Conservation (phyloP, 2,888 invertebrate genomes). For the Xestoiulus laeticollis region DNA sequence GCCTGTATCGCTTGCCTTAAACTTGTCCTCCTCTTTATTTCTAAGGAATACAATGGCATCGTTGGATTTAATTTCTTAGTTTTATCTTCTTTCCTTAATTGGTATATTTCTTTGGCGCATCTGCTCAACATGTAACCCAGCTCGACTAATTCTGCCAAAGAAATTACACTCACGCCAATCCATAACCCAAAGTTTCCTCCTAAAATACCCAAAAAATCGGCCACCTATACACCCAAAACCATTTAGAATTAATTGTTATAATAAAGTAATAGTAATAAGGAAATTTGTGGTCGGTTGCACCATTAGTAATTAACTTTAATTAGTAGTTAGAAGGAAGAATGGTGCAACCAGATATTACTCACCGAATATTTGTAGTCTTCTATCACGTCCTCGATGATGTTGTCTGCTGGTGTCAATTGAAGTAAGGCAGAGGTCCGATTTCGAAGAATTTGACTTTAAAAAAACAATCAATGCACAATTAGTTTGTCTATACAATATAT, state of each 20-base stretch:
- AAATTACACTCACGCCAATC: slow-evolving; percentile 50
- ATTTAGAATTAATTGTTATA: background rate
- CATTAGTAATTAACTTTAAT: too few species aligned
- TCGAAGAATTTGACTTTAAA: slow-evolving; percentile 35
- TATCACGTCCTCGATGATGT: slow-evolving; percentile 44
- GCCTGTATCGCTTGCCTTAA: background rate
- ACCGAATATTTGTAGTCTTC: slow-evolving; percentile 52
- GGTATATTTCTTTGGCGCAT: background rate
- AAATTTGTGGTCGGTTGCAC: background rate
- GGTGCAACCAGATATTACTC: background rate
- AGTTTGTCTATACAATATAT: too few species aligned
- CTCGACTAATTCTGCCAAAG: slow-evolving; percentile 51
- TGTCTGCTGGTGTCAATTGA: slow-evolving; percentile 38
- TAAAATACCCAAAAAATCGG: slow-evolving; percentile 51
- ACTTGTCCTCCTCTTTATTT: background rate
- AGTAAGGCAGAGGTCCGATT: slow-evolving; percentile 41
- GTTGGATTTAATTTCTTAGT: background rate
- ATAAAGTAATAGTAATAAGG: background rate
- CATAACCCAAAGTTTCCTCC: slow-evolving; percentile 51
- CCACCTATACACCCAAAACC: background rate
- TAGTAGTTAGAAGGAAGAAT: too few species aligned
- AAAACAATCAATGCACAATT: background rate
- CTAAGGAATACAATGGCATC: background rate
- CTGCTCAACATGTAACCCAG: slow-evolving; percentile 46
- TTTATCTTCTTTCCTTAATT: background rate